A percentile compares a stretch with the other conserved stretches of the same genome.
Conservation (phyloP, 2,113 vertebrate species). For the Myanophis thanlyinensis region DNA sequence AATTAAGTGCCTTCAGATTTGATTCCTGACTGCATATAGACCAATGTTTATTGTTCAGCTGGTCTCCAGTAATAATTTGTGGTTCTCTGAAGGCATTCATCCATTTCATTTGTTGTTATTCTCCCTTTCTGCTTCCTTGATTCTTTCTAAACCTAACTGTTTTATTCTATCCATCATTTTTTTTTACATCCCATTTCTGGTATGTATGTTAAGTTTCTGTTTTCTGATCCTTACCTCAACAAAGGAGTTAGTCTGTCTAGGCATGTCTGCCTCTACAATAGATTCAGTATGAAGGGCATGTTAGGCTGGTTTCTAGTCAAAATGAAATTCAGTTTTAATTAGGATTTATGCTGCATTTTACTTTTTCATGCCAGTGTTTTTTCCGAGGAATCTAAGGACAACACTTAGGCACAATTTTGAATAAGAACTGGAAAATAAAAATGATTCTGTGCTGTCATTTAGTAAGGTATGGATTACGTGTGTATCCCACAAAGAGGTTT, state of each 20-base stretch:
- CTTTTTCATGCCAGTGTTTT: neutral
- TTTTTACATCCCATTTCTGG: neutral
- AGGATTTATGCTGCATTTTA: neutral
- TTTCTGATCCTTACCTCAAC: neutral
- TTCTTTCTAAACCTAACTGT: neutral
- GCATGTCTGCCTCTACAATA: neutral
- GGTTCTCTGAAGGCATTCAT: neutral
- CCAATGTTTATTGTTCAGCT: neutral
- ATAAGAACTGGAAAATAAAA: neutral
- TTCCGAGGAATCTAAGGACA: neutral
- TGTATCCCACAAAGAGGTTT: neutral
- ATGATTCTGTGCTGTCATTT: neutral
- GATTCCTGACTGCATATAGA: neutral
- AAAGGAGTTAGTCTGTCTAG: neutral
- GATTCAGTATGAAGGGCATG: neutral
- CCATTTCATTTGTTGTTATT: neutral
- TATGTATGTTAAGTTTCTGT: neutral
- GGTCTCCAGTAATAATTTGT: neutral
- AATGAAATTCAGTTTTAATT: neutral
- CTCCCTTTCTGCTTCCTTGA: neutral
- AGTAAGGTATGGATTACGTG: neutral
- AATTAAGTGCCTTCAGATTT: neutral
- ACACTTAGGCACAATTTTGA: neutral
- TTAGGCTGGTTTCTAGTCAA: neutral
- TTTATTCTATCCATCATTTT: neutral